Conservation (phyloP, 30 jellyfish, hydroid and myxozoan genomes). For the Mastigias papua region DNA sequence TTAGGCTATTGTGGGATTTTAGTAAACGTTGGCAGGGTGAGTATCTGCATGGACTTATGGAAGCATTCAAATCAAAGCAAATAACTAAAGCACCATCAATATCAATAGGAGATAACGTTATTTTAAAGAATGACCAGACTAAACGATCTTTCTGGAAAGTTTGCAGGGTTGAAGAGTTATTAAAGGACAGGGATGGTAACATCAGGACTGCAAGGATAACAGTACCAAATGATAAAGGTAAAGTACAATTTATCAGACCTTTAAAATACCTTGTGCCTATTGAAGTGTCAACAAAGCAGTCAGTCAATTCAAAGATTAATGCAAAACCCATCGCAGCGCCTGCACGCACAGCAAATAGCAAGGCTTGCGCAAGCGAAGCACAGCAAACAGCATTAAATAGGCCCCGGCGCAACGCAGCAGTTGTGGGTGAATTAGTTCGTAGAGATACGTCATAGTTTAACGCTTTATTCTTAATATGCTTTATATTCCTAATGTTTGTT, state of each 20-base stretch:
- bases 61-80: not conserved
- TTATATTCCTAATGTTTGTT: too few relatives aligned
- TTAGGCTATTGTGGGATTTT: conserved; percentile 4
- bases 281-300: not conserved
- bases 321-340: not conserved
- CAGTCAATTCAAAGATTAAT: not conserved
- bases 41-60: not conserved
- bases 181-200: conserved; percentile 36
- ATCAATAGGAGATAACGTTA: not conserved
- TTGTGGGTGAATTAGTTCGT: too few relatives aligned
- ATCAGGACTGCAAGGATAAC: conserved; percentile 25
- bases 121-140: not conserved
- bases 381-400: not conserved
- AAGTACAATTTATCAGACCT: conserved; percentile 11
- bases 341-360: not conserved
- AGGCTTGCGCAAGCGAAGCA: not conserved
- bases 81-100: not conserved
- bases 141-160: conserved; percentile 27
- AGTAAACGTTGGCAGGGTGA: conserved; percentile 17
- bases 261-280: conserved; percentile 20
- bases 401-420: conserved; percentile 34
- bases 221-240: conserved; percentile 10
- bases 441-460: too few relatives aligned
- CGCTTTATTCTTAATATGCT: too few relatives aligned
- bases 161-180: conserved; percentile 23